Evolutionary conservation across 2,888 invertebrate species (phyloP).

Genomic region (Chrysodeixis includens): DNA sequence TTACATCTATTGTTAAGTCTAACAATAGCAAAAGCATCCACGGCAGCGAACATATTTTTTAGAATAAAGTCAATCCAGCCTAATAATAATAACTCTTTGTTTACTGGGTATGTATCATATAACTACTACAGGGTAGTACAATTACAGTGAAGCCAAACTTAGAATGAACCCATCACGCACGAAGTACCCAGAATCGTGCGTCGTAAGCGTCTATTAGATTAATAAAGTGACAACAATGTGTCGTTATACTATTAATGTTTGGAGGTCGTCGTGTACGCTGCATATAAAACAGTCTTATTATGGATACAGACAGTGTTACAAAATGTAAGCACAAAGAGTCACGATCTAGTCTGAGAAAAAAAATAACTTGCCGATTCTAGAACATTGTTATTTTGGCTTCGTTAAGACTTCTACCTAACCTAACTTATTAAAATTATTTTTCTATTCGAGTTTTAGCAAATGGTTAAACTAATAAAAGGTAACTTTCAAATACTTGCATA

Average conservation of each 20-base stretch:
- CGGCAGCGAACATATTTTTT: too few species aligned
- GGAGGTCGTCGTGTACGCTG: conserved; percentile 21
- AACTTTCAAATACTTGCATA: not conserved
- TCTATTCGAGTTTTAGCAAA: too few species aligned
- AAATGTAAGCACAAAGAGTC: not conserved
- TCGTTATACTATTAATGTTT: conserved; percentile 28
- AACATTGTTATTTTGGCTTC: too few species aligned
- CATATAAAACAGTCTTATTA: conserved; percentile 35
- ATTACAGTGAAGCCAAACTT: not conserved
- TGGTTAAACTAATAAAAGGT: too few species aligned
- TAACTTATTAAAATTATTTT: too few species aligned
- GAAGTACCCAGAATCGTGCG: not conserved
- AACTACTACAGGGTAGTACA: not conserved
- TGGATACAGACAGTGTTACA: conserved; percentile 13
- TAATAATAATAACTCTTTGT: too few species aligned
- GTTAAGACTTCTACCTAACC: too few species aligned
- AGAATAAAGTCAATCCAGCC: too few species aligned
- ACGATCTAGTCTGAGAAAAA: not conserved
- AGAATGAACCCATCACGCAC: not conserved
- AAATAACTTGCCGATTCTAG: not conserved
- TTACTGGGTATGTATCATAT: not conserved
- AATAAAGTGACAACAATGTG: conserved; percentile 34
- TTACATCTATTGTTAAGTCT: too few species aligned
- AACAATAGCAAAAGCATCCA: too few species aligned
- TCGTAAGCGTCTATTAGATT: conserved; percentile 9